phyloP scores from a whole-genome alignment of 2,888 invertebrate genomes.

The Tetragonula carbonaria region DNA sequence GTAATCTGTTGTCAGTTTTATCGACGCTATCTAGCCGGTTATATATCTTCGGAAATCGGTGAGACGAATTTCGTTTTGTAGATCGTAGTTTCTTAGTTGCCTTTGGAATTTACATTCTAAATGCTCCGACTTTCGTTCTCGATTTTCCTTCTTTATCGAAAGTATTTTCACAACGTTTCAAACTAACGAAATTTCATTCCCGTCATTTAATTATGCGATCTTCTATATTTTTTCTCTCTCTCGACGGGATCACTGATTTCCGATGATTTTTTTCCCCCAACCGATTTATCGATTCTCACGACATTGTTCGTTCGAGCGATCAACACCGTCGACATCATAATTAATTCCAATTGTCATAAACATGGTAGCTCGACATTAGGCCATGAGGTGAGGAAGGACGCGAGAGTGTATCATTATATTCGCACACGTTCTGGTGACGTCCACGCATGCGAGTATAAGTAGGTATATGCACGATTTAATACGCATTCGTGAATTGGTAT shows the following conservation, averaged over 20 bases:
- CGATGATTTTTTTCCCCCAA: neutral
- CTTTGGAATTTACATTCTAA: no score
- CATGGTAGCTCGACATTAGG: slow-evolving; percentile 18
- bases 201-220: neutral
- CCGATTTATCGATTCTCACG: neutral
- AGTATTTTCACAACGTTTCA: neutral
- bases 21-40: neutral
- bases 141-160: no score
- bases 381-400: slow-evolving; percentile 25
- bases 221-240: neutral
- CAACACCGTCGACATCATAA: neutral
- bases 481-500: neutral
- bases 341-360: slow-evolving; percentile 23
- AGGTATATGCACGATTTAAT: neutral
- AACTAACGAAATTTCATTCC: neutral
- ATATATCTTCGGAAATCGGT: neutral
- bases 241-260: neutral
- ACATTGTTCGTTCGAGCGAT: neutral
- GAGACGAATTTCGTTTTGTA: neutral
- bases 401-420: slow-evolving; percentile 22
- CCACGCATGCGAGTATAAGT: neutral
- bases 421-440: slow-evolving; percentile 37
- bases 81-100: neutral
- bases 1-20: neutral
- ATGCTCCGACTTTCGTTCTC: no score